These are phyloP conservation scores for Eubucco bourcierii DNA, from an alignment of 2,113 vertebrate species.

Conservation along the genomic window DNA sequence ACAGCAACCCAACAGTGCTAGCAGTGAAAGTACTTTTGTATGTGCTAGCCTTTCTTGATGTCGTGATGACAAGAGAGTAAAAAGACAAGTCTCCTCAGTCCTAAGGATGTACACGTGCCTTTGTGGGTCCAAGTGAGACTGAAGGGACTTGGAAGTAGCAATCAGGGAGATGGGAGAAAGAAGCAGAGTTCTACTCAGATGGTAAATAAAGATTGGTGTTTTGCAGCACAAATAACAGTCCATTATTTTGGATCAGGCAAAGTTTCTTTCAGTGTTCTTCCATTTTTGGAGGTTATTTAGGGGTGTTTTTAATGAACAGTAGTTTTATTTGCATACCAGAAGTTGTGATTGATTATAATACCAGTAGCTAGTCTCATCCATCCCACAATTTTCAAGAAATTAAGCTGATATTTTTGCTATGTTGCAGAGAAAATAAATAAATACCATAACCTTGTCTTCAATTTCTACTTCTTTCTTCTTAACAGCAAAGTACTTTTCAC, in stretches of 20 bases:
- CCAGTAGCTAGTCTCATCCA: background rate
- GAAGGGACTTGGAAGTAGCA: background rate
- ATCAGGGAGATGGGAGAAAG: background rate
- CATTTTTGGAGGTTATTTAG: background rate
- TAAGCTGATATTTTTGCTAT: background rate
- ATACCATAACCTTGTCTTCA: background rate
- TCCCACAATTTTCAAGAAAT: constrained; percentile 12
- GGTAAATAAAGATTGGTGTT: background rate
- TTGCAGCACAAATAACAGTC: background rate
- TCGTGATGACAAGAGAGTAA: background rate
- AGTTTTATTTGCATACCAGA: background rate
- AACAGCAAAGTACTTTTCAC: background rate
- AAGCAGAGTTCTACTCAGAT: background rate
- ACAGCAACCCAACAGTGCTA: background rate
- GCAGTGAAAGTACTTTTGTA: background rate
- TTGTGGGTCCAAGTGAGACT: background rate
- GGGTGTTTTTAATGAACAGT: background rate
- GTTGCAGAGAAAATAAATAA: background rate
- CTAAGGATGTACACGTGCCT: background rate
- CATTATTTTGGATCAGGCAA: background rate
- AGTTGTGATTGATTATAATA: background rate
- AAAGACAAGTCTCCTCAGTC: background rate
- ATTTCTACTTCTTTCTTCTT: background rate
- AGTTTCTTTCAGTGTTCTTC: background rate
- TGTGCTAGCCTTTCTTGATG: background rate